These are phyloP conservation scores for Xenopus petersii DNA, from an alignment of 2,797 vertebrate genomes.

Conservation along the genomic window DNA sequence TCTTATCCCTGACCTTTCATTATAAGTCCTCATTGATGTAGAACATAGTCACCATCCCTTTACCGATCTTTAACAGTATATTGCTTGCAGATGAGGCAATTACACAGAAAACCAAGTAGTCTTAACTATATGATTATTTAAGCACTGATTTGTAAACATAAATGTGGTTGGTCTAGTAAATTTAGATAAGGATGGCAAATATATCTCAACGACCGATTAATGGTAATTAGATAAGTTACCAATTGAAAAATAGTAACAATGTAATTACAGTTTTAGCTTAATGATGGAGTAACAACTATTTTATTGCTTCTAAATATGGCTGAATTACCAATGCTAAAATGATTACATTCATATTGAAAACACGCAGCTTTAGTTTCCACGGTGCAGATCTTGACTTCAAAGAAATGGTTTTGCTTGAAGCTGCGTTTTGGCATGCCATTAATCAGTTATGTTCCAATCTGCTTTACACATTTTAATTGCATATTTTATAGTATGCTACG, in stretches of 20 bases:
- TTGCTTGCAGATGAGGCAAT: too few species aligned
- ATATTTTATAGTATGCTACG: constrained; percentile 23
- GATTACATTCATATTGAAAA: constrained; percentile 11
- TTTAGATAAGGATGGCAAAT: too few species aligned
- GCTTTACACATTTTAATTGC: constrained; percentile 25
- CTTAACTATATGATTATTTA: too few species aligned
- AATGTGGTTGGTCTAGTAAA: too few species aligned
- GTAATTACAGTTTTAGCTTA: constrained; percentile 25
- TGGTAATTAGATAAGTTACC: not conserved
- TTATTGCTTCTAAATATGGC: constrained; percentile 28
- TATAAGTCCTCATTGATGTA: too few species aligned
- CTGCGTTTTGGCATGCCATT: constrained; percentile 37
- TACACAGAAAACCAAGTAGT: too few species aligned
- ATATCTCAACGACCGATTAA: too few species aligned
- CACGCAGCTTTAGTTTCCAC: constrained; percentile 15
- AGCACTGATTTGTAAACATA: too few species aligned
- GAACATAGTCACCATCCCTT: too few species aligned
- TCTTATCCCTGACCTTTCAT: too few species aligned
- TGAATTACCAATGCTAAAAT: constrained; percentile 33
- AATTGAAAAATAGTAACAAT: constrained; percentile 18
- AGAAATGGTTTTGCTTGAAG: constrained; percentile 40
- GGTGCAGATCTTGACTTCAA: constrained; percentile 29
- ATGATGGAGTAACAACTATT: constrained; percentile 17
- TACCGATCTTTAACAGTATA: too few species aligned
- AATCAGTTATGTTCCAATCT: constrained; percentile 38